These are phyloP conservation scores for Eulimnadia texana DNA, from an alignment of 1,140 invertebrate genomes.

Conservation along the genomic window DNA sequence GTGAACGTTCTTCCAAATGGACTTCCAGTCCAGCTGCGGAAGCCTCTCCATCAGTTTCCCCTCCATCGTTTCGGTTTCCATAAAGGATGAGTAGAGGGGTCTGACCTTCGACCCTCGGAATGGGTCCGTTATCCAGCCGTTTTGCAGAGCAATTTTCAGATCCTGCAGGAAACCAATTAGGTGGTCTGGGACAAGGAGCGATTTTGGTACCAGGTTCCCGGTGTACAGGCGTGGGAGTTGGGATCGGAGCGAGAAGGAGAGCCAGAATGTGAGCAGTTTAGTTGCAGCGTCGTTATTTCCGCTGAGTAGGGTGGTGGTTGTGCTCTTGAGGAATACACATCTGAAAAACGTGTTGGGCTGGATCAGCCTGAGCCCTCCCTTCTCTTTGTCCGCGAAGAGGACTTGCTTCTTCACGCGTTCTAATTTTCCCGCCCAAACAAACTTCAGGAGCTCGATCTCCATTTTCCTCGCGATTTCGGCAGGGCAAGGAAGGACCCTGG, in stretches of 20 bases:
- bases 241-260: not conserved
- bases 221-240: not conserved
- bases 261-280: not conserved
- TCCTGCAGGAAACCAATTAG: not conserved
- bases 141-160: not conserved
- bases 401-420: not conserved
- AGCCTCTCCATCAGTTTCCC: not conserved
- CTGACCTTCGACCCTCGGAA: not conserved
- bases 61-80: not conserved
- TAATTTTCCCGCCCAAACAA: not conserved
- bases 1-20: conserved; percentile 13
- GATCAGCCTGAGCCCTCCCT: not conserved
- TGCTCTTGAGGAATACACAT: not conserved
- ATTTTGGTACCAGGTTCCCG: not conserved
- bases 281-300: not conserved
- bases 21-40: not conserved
- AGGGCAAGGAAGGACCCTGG: not conserved
- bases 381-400: not conserved
- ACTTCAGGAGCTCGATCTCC: not conserved
- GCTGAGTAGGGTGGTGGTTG: not conserved
- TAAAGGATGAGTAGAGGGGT: not conserved
- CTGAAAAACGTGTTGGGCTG: not conserved
- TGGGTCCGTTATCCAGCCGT: not conserved
- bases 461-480: not conserved
- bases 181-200: not conserved